These are phyloP conservation scores for Enteromius argenteus DNA, from an alignment of 2,797 vertebrate species.

Conservation along the genomic window DNA sequence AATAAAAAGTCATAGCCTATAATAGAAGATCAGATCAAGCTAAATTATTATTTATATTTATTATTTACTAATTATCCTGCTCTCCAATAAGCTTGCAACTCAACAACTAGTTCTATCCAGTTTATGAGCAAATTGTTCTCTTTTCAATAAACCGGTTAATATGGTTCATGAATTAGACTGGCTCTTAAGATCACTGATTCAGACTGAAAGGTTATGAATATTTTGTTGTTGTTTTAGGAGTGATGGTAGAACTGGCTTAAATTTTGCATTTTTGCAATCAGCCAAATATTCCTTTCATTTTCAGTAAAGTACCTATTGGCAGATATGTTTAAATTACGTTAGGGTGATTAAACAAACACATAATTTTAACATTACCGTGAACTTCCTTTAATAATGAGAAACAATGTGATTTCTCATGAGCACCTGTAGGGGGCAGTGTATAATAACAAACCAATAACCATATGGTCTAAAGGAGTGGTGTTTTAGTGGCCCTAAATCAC, in stretches of 20 bases:
- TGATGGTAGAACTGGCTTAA: not conserved
- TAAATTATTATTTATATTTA: not conserved
- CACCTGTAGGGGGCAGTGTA: slow-evolving; percentile 72
- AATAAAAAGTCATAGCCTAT: not conserved
- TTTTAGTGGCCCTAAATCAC: not conserved
- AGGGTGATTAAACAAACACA: not conserved
- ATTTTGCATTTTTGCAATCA: no score
- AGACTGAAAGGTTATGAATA: not conserved
- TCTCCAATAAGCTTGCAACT: not conserved
- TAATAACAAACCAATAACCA: slow-evolving; percentile 47
- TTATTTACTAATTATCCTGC: not conserved
- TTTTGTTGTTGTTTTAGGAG: not conserved
- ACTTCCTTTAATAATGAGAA: not conserved
- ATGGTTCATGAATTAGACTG: not conserved
- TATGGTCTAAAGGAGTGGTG: not conserved
- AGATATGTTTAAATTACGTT: not conserved
- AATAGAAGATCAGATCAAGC: no score
- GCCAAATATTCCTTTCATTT: not conserved
- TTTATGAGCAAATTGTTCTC: not conserved
- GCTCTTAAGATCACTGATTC: not conserved
- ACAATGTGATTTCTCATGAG: not conserved
- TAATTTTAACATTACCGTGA: not conserved
- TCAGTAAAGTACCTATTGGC: not conserved
- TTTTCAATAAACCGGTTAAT: not conserved
- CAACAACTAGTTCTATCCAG: not conserved